phyloP scores from a whole-genome alignment of 2,113 vertebrate genomes.

The Phyllopteryx taeniolatus region DNA sequence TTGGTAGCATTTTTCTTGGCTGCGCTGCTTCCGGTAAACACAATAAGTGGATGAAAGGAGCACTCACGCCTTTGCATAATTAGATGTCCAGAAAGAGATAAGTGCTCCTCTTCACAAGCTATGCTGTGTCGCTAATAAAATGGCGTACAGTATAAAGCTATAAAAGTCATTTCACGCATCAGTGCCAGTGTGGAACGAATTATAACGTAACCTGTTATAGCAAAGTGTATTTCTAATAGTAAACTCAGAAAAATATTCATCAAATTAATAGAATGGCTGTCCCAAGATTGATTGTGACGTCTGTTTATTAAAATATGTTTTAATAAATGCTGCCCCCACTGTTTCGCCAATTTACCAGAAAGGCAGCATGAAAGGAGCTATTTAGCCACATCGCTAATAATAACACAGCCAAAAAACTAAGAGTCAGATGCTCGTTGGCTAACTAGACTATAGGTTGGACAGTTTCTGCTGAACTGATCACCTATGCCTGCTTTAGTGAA shows the following conservation, averaged over 20 bases:
- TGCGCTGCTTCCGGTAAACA: conserved; percentile 29
- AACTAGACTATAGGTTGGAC: too few species aligned
- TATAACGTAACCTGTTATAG: background rate
- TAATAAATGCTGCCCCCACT: too few species aligned
- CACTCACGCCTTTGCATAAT: conserved; percentile 61
- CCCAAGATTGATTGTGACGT: background rate
- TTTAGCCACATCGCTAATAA: too few species aligned
- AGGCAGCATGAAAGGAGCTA: too few species aligned
- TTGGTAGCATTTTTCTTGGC: background rate
- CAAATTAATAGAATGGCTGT: background rate
- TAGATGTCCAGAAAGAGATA: conserved; percentile 49
- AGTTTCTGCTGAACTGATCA: too few species aligned
- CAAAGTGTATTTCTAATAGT: background rate
- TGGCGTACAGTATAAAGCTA: background rate
- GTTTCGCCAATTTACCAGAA: too few species aligned
- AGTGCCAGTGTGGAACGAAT: conserved; percentile 1
- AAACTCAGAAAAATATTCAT: background rate
- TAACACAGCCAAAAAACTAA: too few species aligned
- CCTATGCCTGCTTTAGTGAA: too few species aligned
- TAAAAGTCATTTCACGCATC: conserved; percentile 1
- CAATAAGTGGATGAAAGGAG: conserved; percentile 43
- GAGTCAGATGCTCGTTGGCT: too few species aligned
- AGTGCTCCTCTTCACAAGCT: conserved; percentile 26
- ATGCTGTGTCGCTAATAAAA: conserved; percentile 6
- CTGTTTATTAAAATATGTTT: background rate